These are phyloP conservation scores for Oxytorus armatus DNA, from an alignment of 2,888 invertebrate genomes.

Conservation along the genomic window DNA sequence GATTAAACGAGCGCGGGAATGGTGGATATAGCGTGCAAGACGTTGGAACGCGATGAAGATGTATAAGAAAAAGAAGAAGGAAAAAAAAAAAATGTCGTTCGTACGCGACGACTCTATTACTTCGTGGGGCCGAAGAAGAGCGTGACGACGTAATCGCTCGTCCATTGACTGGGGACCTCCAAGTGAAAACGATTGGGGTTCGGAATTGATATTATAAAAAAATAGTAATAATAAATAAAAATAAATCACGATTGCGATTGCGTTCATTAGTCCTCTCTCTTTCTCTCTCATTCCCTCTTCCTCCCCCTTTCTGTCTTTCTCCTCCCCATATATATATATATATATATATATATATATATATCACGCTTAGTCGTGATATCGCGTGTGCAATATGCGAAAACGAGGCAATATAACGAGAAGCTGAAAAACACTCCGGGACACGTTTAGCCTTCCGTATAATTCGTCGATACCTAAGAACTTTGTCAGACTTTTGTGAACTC, in stretches of 20 bases:
- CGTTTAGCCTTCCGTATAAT: slow-evolving; percentile 30
- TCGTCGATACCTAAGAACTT: slow-evolving; percentile 40
- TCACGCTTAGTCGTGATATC: slow-evolving; percentile 24
- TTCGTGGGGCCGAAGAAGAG: slow-evolving; percentile 28
- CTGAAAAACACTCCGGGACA: slow-evolving; percentile 15
- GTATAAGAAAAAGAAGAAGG: neutral
- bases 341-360: too few species aligned
- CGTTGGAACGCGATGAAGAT: neutral
- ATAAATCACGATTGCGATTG: slow-evolving; percentile 38
- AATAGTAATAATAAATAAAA: neutral
- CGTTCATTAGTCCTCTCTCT: slow-evolving; percentile 13
- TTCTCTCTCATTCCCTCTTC: neutral
- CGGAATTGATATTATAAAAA: neutral
- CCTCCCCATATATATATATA: too few species aligned
- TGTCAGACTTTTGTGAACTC: slow-evolving; percentile 25
- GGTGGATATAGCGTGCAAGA: neutral
- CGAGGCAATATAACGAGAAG: slow-evolving; percentile 4
- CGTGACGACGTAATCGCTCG: slow-evolving; percentile 34
- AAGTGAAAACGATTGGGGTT: slow-evolving; percentile 27
- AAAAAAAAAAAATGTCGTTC: slow-evolving; percentile 11
- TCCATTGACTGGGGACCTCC: slow-evolving; percentile 45
- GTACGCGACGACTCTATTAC: slow-evolving; percentile 25
- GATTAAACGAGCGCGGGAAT: slow-evolving; percentile 4
- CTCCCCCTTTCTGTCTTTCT: neutral
- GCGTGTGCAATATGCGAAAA: slow-evolving; percentile 12